phyloP scores from a whole-genome alignment of 2,888 invertebrate genomes.

The Galeruca laticollis region DNA sequence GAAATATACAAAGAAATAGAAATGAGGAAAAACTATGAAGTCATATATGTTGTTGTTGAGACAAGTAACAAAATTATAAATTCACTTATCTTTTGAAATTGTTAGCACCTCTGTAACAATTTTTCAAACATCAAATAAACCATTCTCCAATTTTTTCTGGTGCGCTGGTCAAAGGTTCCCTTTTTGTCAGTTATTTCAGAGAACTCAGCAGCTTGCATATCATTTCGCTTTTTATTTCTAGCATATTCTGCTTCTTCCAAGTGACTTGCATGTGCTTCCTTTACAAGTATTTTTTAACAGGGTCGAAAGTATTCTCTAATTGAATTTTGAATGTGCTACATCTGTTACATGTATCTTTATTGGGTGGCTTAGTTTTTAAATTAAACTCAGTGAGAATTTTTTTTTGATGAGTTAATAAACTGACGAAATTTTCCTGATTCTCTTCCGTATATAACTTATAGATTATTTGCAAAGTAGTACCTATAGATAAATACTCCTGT shows the following conservation, averaged over 20 bases:
- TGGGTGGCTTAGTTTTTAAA: slow-evolving; percentile 4
- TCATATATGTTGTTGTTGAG: no score
- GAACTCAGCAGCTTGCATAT: background rate
- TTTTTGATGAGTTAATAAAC: slow-evolving; percentile 27
- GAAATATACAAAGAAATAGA: no score
- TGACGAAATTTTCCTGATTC: slow-evolving; percentile 28
- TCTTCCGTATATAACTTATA: slow-evolving; percentile 31
- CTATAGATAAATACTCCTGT: no score
- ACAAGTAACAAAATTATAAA: no score
- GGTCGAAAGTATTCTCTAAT: background rate
- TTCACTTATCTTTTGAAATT: no score
- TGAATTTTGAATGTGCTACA: background rate
- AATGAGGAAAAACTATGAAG: no score
- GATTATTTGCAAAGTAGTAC: no score
- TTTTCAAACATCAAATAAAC: no score
- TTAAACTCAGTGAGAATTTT: slow-evolving; percentile 30
- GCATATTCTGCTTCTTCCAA: background rate
- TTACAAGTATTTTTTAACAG: background rate
- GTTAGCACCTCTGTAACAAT: no score
- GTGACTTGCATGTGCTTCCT: background rate
- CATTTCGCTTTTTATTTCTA: background rate
- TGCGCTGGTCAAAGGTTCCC: no score
- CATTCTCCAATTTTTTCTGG: no score
- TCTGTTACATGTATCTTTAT: background rate
- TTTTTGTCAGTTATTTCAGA: slow-evolving; percentile 44